Percentiles rank a stretch among this genome's conserved stretches.
Evolutionary conservation across 64 coral and sea anemone genomes (phyloP).

Genomic region (Stylophora pistillata): DNA sequence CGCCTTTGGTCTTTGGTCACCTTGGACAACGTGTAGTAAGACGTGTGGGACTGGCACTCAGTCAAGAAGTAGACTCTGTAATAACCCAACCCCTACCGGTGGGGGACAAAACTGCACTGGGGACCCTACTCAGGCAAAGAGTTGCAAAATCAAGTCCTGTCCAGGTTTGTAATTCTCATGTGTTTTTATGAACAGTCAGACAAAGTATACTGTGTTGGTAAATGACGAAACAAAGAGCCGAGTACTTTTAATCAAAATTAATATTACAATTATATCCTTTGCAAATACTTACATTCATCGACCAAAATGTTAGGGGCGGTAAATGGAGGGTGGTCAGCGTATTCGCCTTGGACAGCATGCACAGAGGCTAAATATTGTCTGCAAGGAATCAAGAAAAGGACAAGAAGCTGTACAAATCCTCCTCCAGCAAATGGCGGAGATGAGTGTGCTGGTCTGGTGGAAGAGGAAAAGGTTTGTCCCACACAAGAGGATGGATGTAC

Average conservation of each 20-base stretch:
- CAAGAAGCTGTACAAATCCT: conserved; percentile 60
- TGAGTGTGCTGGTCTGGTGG: conserved; percentile 52
- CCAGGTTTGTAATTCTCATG: conserved; percentile 1
- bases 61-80: conserved; percentile 60
- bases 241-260: not conserved
- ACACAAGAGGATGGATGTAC: conserved; percentile 56
- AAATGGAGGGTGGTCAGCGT: conserved; percentile 67
- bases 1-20: conserved; percentile 83
- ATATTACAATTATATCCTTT: not conserved
- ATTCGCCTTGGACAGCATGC: conserved; percentile 43
- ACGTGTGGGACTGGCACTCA: conserved; percentile 80
- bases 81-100: conserved; percentile 53
- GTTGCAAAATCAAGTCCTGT: conserved; percentile 61
- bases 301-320: conserved; percentile 48
- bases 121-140: conserved; percentile 50
- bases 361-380: conserved; percentile 55
- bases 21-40: conserved; percentile 74
- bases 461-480: conserved; percentile 47
- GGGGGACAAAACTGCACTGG: conserved; percentile 74
- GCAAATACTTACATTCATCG: not conserved
- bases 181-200: not conserved
- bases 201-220: not conserved
- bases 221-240: no score
- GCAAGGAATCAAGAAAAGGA: conserved; percentile 26
- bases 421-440: conserved; percentile 56